Conservation (phyloP, 1,140 invertebrate species). For the Drosophila repleta region DNA sequence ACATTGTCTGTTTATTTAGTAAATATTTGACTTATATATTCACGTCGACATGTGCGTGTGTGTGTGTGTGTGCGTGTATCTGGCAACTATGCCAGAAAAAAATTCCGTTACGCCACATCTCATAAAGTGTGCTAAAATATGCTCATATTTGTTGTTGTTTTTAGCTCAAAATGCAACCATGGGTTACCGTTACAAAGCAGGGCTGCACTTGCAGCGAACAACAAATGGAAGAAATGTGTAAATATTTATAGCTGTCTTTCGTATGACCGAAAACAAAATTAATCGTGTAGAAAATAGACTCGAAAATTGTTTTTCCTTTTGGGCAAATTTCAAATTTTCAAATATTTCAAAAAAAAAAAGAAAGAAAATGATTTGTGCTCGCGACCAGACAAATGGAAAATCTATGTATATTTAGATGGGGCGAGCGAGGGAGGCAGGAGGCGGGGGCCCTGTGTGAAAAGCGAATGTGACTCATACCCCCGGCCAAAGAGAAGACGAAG, state of each 20-base stretch:
- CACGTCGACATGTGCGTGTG: constrained; percentile 13
- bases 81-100: constrained; percentile 50
- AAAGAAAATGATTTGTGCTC: constrained; percentile 1
- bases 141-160: constrained; percentile 1
- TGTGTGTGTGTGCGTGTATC: constrained; percentile 35
- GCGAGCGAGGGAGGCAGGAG: not conserved
- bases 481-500: not conserved
- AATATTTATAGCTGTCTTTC: not conserved
- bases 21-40: constrained; percentile 64
- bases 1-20: constrained; percentile 69
- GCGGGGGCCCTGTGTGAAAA: not conserved
- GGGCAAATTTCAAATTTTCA: constrained; percentile 42
- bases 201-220: constrained; percentile 16
- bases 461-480: constrained; percentile 38
- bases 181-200: constrained; percentile 33
- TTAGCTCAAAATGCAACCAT: constrained; percentile 21
- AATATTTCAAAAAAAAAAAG: constrained; percentile 24
- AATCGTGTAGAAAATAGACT: constrained; percentile 8
- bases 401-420: constrained; percentile 9
- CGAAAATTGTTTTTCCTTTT: constrained; percentile 11
- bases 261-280: constrained; percentile 5
- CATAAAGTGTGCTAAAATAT: constrained; percentile 32
- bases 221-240: not conserved
- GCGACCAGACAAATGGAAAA: constrained; percentile 34
- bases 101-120: constrained; percentile 54